phyloP scores from a whole-genome alignment of 2,888 invertebrate species.

The Protonemura montana region DNA sequence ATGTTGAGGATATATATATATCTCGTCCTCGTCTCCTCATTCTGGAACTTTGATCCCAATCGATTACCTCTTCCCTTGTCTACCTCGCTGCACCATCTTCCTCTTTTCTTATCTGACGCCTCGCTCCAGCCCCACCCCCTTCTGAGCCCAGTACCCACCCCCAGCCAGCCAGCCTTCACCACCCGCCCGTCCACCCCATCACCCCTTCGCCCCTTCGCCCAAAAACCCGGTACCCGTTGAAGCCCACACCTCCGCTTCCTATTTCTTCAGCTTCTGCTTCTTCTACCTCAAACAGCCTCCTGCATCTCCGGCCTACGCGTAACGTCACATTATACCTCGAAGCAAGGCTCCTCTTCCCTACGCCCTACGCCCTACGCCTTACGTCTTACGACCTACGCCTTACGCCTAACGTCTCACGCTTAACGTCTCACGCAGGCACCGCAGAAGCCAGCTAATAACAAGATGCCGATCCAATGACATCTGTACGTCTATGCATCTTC shows the following conservation, averaged over 20 bases:
- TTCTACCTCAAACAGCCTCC: not conserved
- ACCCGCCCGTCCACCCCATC: not conserved
- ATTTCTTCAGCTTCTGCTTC: not conserved
- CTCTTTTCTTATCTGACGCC: conserved; percentile 21
- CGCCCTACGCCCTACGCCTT: no score
- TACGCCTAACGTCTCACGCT: no score
- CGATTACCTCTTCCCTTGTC: conserved; percentile 47
- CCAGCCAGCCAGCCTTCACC: conserved; percentile 18
- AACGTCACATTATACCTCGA: conserved; percentile 2
- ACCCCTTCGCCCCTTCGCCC: no score
- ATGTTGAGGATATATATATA: conserved; percentile 35
- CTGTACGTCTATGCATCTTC: no score
- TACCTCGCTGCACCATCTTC: conserved; percentile 25
- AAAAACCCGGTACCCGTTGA: not conserved
- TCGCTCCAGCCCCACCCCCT: conserved; percentile 29
- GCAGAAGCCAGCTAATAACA: no score
- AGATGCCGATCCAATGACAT: no score
- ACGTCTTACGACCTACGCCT: no score
- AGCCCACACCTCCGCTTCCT: not conserved
- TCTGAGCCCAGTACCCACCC: not conserved
- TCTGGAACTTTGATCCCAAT: conserved; percentile 50
- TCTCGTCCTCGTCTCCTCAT: conserved; percentile 38
- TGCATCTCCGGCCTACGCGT: not conserved
- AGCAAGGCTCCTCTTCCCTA: no score
- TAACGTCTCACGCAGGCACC: no score